phyloP scores from a whole-genome alignment of 2,113 vertebrate genomes.

The Saguinus midas region DNA sequence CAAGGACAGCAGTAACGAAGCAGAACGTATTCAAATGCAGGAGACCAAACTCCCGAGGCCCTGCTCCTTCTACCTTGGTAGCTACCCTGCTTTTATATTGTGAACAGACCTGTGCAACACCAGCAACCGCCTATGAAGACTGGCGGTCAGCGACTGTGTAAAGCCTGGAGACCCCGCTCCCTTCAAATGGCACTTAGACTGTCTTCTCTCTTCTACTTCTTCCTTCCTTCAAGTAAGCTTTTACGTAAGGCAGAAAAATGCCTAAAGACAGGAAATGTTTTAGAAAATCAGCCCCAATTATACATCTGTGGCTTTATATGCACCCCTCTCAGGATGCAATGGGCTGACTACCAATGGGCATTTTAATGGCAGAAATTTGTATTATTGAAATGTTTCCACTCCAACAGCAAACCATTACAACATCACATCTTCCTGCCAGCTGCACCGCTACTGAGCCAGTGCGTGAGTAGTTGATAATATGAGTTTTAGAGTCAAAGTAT shows the following conservation, averaged over 20 bases:
- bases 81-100: neutral
- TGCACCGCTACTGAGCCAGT: neutral
- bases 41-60: neutral
- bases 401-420: neutral
- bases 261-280: neutral
- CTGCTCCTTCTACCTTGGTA: neutral
- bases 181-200: neutral
- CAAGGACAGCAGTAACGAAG: constrained; percentile 7
- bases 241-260: neutral
- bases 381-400: neutral
- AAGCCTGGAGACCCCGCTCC: neutral
- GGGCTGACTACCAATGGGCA: neutral
- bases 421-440: neutral
- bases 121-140: neutral
- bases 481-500: neutral
- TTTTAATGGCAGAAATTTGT: neutral
- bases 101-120: neutral
- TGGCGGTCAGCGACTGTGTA: fast-evolving
- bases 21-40: neutral
- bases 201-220: neutral
- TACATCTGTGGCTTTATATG: neutral
- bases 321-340: neutral
- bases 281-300: constrained; percentile 9
- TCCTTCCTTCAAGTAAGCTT: neutral
- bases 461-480: neutral